phyloP scores from a whole-genome alignment of 35 echinoderm and acorn worm genomes.

The Antedon bifida region DNA sequence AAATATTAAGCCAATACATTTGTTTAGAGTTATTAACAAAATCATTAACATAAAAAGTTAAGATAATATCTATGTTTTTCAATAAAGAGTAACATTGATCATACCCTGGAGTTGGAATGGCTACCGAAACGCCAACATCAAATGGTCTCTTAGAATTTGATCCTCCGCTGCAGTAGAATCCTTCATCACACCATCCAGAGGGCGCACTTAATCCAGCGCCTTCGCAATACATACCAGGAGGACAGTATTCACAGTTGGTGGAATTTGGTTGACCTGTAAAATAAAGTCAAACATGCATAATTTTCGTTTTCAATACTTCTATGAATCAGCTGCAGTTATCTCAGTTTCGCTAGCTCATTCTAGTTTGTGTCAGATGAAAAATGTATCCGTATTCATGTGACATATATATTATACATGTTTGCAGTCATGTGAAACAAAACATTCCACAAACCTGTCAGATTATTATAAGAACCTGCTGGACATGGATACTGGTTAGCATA shows the following conservation, averaged over 20 bases:
- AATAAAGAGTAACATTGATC: too few species aligned
- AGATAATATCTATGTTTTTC: too few species aligned
- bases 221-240: constrained; percentile 86
- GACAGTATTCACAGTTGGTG: constrained; percentile 59
- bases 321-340: too few species aligned
- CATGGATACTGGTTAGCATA: constrained; percentile 80
- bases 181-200: constrained; percentile 75
- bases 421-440: too few species aligned
- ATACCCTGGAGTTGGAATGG: constrained; percentile 40
- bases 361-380: too few species aligned
- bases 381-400: too few species aligned
- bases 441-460: constrained; percentile 86
- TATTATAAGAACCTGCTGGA: constrained; percentile 72
- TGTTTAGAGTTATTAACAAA: too few species aligned
- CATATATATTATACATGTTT: too few species aligned
- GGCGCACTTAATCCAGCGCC: constrained; percentile 48
- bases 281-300: not conserved
- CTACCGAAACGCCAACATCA: constrained; percentile 51
- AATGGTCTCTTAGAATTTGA: constrained; percentile 67
- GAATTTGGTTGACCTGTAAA: constrained; percentile 49
- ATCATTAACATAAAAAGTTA: too few species aligned
- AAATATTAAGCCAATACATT: too few species aligned
- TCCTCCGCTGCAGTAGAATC: constrained; percentile 81
- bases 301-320: too few species aligned
- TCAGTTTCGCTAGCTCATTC: too few species aligned